Base-by-base conservation (phyloP, 1,140 invertebrate genomes). In the Zaprionus inermis region DNA sequence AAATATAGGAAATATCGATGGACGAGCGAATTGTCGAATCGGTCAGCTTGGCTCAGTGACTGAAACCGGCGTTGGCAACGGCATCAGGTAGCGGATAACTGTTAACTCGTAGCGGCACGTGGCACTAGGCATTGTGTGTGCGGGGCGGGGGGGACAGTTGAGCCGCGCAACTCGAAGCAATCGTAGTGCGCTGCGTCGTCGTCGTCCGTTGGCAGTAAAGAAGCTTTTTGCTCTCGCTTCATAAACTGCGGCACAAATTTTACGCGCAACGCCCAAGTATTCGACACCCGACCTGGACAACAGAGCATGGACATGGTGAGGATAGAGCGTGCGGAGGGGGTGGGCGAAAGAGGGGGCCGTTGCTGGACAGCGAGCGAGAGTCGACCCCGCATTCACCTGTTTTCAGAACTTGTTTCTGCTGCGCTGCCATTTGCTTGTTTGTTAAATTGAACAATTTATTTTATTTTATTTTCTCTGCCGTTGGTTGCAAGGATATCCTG, bases 401-500 rank as follows among this genome's bases (percentile, higher is more conserved):
- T 52, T 52, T 30, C 44, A 14, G 20, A 12, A 36, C 55, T 36
- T 46, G 38, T 18, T n/a, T 30, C 18, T 49, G 28, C 1, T 69
- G 67, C 41, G 59, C 41, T 51, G 60, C 52, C 49, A 24, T 60
- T 68, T 46, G 64, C 64, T 55, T 72, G 71, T 68, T 73, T 68
- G 65, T 73, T 60, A 73, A 73, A 73, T 73, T 73, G 71, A 73
- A 73, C 71, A 73, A 73, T 73, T 73, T 73, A 73, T 73, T 69
- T 73, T 69, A 73, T 72, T 67, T 65, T 55, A 44, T 58, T 64
- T 58, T 14, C 22, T 44, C 28, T 11, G 16, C 30, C 49, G 28
- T 32, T 71, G 56, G n/a, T 51, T 65, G 65, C 57, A 60, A 72
- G 49, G 56, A 46, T 73, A 61, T 69, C 38, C 71, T 68, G 36